Evolutionary conservation across 2,113 vertebrate genomes (phyloP), one percentile per base, ranked within the genome.

Genomic region (Oophaga pumilio): DNA sequence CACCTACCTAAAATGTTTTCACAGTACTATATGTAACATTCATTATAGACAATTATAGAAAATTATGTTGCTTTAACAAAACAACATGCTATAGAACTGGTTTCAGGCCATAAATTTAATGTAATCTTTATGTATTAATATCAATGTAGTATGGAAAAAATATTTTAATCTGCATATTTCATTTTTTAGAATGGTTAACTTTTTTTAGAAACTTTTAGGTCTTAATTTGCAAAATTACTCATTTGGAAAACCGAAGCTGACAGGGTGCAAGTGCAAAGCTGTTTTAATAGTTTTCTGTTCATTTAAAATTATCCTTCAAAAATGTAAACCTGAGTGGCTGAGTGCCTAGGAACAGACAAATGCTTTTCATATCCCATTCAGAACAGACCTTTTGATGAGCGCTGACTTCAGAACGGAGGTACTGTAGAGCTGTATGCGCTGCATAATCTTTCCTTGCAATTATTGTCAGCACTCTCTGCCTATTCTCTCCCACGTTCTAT

Each of bases 391-490:
- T 87, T 89, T 90, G 85, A 91, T 60, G 89, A 64, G 52, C 89
- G 57, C 68, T 62, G 77, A 8, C 89, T 84, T 50, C 84, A 91
- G 90, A 85, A 90, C 22, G 14, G 64, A 90, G 78, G 86, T 62
- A 90, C 84, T 90, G 86, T 88, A 88, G 91, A 91, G 90, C 33
- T 89, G 49, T 69, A 74, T 84, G 82, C 89, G 71, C 3, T 22
- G 11, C 82, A 88, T 68, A 91, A 90, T 86, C 90, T 91, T 91
- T 76, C 89, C 74, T n/a, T 50, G 89, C 90, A 93, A 88, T 92
- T 92, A 92, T 90, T 90, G 59, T 87, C 66, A 86, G 84, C 1
- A 88, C 91, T 90, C 91, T 91, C 92, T 92, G 90, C 88, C 90
- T 92, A 92, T 90, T 89, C 91, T 93, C 91, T 91, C 56, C 43